These are phyloP conservation scores for Oncorhynchus tshawytscha DNA, from an alignment of 2,113 vertebrate genomes.

Conservation along the genomic window DNA sequence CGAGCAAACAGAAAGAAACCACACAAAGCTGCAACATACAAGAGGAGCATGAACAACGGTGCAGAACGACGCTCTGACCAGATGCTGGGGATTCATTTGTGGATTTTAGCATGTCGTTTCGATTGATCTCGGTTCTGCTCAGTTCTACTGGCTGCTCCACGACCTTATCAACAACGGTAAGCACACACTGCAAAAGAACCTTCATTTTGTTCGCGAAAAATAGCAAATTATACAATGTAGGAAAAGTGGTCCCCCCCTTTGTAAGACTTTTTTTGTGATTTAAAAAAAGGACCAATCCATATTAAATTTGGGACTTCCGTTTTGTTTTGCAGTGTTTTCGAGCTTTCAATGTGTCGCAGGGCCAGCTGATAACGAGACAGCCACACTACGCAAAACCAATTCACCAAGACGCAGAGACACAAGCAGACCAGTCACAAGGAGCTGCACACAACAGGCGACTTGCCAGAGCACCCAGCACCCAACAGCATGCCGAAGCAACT, in stretches of 20 bases:
- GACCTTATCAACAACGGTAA: not conserved
- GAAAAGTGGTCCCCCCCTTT: not conserved
- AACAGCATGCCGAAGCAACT: conserved; percentile 61
- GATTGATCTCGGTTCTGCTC: not conserved
- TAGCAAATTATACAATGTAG: not conserved
- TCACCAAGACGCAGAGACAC: conserved; percentile 42
- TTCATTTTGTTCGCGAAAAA: not conserved
- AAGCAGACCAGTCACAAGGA: conserved; percentile 43
- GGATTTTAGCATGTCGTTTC: not conserved
- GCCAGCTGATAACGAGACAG: conserved; percentile 14
- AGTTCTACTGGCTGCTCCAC: not conserved
- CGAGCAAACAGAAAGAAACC: no score
- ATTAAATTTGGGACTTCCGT: conserved; percentile 2
- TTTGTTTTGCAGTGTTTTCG: not conserved
- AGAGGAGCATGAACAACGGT: conserved; percentile 3
- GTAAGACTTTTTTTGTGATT: not conserved
- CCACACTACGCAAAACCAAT: conserved; percentile 45
- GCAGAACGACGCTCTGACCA: not conserved
- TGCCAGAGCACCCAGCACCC: conserved; percentile 57
- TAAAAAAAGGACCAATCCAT: not conserved
- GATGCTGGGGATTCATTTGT: not conserved
- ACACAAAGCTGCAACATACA: not conserved
- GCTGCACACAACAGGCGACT: not conserved
- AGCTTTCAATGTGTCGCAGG: conserved; percentile 8
- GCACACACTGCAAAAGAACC: conserved; percentile 1